These are phyloP conservation scores for Apteryx owenii DNA, from an alignment of 2,113 vertebrate genomes.

Conservation along the genomic window DNA sequence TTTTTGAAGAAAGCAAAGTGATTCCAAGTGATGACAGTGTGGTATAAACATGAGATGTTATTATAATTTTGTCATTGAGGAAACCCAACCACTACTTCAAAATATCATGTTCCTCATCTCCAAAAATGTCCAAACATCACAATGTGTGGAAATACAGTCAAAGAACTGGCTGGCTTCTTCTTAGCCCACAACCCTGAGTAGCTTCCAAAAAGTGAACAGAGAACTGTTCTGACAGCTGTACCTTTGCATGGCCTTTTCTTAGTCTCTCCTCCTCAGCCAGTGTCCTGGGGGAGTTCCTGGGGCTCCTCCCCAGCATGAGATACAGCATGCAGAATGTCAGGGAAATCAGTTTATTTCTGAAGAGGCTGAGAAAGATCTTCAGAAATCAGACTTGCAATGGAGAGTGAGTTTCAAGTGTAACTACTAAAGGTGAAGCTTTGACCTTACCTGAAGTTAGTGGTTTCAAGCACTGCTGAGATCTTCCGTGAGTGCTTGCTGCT, in stretches of 20 bases:
- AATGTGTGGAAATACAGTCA: neutral
- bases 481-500: neutral
- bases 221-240: neutral
- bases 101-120: neutral
- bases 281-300: neutral
- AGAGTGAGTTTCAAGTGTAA: neutral
- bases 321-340: neutral
- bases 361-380: neutral
- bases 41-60: neutral
- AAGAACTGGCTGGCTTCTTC: neutral
- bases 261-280: neutral
- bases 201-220: neutral
- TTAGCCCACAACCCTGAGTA: neutral
- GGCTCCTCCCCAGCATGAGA: neutral
- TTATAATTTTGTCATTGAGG: slow-evolving; percentile 5
- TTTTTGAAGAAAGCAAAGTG: neutral
- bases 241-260: neutral
- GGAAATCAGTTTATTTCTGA: neutral
- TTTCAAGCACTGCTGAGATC: neutral
- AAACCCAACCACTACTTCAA: neutral
- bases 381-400: neutral
- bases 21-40: neutral
- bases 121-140: neutral
- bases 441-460: neutral
- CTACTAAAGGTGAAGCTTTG: neutral